Evolutionary conservation across 2,797 vertebrate species (phyloP), one percentile per base, ranked within the genome.

Genomic region (Chiloscyllium punctatum): DNA sequence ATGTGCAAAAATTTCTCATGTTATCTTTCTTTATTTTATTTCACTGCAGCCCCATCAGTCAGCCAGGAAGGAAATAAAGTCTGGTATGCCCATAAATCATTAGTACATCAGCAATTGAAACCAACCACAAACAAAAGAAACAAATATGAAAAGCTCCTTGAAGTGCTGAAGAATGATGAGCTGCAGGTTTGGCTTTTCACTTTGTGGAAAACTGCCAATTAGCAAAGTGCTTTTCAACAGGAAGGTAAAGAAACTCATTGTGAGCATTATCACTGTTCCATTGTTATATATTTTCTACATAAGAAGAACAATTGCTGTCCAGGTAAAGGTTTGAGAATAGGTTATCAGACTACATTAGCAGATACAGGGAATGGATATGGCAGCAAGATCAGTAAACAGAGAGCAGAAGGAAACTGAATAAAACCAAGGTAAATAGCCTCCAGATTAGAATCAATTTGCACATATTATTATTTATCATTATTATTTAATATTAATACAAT

Each of bases 171-270:
- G 62, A 91, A 66, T n/a, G 88, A n/a, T 91, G 30, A 91, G 92
- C 66, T 66, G 30, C 66, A 48, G 23, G 23, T 69, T 42, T 94
- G 27, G 21, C 66, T 25, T 69, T 94, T 71, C 92, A 30, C 21
- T 94, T 42, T 69, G 66, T 94, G 25, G 23, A 94, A 11, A 71
- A 21, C 88, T 66, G 18, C 5, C 33, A 62, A 91, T n/a, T 91
- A 33, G 4, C n/a, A 94, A 94, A 94, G 33, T 71, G 66, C n/a
- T 94, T 91, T 91, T 91, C 57, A 91, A 91, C 21, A 68, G 91
- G 18, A 13, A 94, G 25, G 21, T 6, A 92, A 69, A 57, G 23
- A 48, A 68, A 71, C 27, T 94, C 7, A 71, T 71, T 42, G 16
- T 1, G 33, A 42, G 30, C 21, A 37, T 53, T 15, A 94, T 37